These are phyloP conservation scores for Heliothis subflexa DNA, from an alignment of 1,140 invertebrate species.

Conservation along the genomic window DNA sequence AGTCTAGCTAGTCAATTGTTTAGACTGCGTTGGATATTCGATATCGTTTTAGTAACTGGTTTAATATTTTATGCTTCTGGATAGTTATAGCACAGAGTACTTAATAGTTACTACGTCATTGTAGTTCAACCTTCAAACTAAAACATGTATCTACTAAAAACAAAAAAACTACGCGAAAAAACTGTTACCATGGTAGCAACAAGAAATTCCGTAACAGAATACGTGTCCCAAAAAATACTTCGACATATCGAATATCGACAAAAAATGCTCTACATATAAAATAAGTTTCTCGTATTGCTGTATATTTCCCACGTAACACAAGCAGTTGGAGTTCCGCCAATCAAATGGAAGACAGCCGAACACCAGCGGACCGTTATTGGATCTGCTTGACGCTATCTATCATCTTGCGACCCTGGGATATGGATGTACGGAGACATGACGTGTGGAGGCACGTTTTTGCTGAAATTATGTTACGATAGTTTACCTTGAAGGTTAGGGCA, in stretches of 20 bases:
- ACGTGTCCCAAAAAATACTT: not conserved
- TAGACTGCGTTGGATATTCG: not conserved
- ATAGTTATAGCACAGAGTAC: too few relatives aligned
- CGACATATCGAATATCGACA: not conserved
- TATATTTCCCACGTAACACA: conserved; percentile 42
- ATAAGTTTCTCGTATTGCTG: conserved; percentile 14
- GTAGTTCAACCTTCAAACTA: too few relatives aligned
- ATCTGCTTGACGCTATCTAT: conserved; percentile 45
- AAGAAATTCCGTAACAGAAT: not conserved
- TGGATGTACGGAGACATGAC: conserved; percentile 3
- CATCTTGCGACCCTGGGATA: conserved; percentile 35
- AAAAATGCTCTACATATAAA: not conserved
- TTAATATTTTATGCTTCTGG: too few relatives aligned
- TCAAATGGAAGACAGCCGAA: not conserved
- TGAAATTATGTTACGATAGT: not conserved
- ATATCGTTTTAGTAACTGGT: not conserved
- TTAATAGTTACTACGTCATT: too few relatives aligned
- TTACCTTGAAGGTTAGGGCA: not conserved
- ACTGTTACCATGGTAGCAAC: too few relatives aligned
- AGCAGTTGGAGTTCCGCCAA: conserved; percentile 37
- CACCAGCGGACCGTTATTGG: conserved; percentile 42
- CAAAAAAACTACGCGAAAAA: too few relatives aligned
- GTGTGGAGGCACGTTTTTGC: not conserved
- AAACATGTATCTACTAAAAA: too few relatives aligned
- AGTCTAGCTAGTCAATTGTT: too few relatives aligned